Base-by-base conservation (phyloP, 2,797 vertebrate species). In the Sorex maritimensis region DNA sequence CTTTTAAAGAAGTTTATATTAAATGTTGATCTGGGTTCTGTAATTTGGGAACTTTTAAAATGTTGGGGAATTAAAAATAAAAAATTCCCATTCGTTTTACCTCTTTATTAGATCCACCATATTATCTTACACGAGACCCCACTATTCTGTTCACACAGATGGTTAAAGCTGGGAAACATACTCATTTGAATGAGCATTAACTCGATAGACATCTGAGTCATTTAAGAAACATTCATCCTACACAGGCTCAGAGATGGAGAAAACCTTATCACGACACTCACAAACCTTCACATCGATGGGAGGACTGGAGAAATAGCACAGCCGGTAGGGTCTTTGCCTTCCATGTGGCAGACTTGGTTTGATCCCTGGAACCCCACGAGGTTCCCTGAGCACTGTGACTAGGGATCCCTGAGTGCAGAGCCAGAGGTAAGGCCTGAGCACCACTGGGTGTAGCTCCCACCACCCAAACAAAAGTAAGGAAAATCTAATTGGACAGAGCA, bases 61-160 rank as follows among this genome's bases (percentile, higher is more conserved):
- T 84, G 24, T 46, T 89, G 58, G 23, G 5, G 67, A 91, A 91
- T 84, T 68, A 17, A 93, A 86, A 67, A 72, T 12, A 15, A 85
- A 81, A 87, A 26, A 75, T 14, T 34, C 8, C 7, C 38, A 67
- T 80, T 84, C 52, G 5, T 85, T 69, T 44, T 74, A 67, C 49
- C 17, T 71, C 87, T 91, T 89, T 21, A 84, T 91, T 84, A 88
- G 91, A 75, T 34, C 44, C 17, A 81, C 8, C 38, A 14, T 83
- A 55, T 78, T 28, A 55, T 61, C 58, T 74, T 12, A 77, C 61
- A 68, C 87, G 23, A 80, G 61, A 75, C 52, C 72, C 11, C 41
- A 67, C n/a, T 68, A 65, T 19, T 7, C 28, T 85, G 74, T 15
- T 63, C 87, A 13, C 12, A 71, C 55, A 0, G 78, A 55, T 0